Evolutionary conservation across 2,113 vertebrate species (phyloP), one percentile per base, ranked within the genome.

Genomic region (Silurus asotus): DNA sequence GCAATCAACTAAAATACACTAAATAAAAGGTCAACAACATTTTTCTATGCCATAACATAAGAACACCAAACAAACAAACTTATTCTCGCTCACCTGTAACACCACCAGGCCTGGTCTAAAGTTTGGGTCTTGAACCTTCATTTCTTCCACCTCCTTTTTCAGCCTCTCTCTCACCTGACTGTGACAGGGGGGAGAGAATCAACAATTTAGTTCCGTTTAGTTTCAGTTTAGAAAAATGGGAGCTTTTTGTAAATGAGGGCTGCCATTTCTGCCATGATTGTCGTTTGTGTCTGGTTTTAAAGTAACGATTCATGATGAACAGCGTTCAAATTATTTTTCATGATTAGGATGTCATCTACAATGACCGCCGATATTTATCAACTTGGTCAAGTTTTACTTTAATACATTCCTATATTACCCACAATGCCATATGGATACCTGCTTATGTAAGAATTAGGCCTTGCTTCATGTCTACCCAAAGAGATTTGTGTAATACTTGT

Each of bases 41-140:
- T n/a, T n/a, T n/a, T n/a, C n/a, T n/a, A n/a, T n/a, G n/a, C n/a
- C n/a, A n/a, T n/a, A n/a, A 37, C 1, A 37, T 37, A 2, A 37
- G 28, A 37, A 37, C 28, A 37, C 28, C 28, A 37, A 37, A 10
- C 72, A 23, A 53, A 53, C 49, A 51, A 76, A 85, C 58, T 45
- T 25, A 10, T 15, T 25, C 3, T 25, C 25, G 87, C 88, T 84
- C 91, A 98, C 98, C 96, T 99, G 98, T 86, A 99, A 91, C 92
- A 99, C 96, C 65, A 98, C 97, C 0, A 99, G 94, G 72, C 98
- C 96, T 9, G 97, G 98, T 85, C 87, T 94, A 92, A 99, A 99
- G 87, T 95, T 95, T 19, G 97, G 95, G 80, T 93, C 93, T 70
- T 91, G 93, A n/a, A 93, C 90, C 92, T 95, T 96, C 96, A 99